These are phyloP conservation scores for Stegodyphus dumicola DNA, from an alignment of 1,140 invertebrate genomes.

Conservation along the genomic window DNA sequence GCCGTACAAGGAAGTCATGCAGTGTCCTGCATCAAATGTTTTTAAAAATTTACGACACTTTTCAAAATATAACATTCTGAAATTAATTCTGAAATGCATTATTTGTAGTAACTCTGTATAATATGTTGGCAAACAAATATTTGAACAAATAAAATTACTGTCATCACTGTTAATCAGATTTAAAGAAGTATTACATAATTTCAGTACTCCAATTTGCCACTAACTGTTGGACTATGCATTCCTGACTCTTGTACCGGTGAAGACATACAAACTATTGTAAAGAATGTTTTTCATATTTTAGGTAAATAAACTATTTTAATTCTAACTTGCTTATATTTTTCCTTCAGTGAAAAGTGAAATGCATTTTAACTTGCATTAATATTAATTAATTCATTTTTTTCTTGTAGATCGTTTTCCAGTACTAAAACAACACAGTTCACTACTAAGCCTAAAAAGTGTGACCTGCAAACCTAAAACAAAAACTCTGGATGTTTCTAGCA, in stretches of 20 bases:
- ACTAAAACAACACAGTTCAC: slow-evolving; percentile 4
- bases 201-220: slow-evolving; percentile 31
- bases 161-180: neutral
- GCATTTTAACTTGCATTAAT: no score
- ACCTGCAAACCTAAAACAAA: slow-evolving; percentile 19
- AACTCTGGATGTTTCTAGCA: slow-evolving; percentile 29
- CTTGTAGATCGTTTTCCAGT: slow-evolving; percentile 16
- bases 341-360: no score
- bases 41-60: no score
- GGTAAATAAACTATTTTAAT: slow-evolving; percentile 3
- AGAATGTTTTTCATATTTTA: slow-evolving; percentile 9
- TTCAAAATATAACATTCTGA: no score
- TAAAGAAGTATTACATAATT: neutral
- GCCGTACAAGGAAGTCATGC: no score
- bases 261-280: slow-evolving; percentile 9
- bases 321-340: neutral
- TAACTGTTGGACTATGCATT: slow-evolving; percentile 41
- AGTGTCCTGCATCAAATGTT: no score
- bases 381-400: neutral
- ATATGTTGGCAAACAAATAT: no score
- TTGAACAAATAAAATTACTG: no score
- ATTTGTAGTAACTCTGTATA: no score
- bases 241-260: slow-evolving; percentile 33
- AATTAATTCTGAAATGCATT: no score
- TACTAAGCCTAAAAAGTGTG: slow-evolving; percentile 8